phyloP scores from a whole-genome alignment of 1,140 invertebrate genomes.

The Hylaeus anthracinus region DNA sequence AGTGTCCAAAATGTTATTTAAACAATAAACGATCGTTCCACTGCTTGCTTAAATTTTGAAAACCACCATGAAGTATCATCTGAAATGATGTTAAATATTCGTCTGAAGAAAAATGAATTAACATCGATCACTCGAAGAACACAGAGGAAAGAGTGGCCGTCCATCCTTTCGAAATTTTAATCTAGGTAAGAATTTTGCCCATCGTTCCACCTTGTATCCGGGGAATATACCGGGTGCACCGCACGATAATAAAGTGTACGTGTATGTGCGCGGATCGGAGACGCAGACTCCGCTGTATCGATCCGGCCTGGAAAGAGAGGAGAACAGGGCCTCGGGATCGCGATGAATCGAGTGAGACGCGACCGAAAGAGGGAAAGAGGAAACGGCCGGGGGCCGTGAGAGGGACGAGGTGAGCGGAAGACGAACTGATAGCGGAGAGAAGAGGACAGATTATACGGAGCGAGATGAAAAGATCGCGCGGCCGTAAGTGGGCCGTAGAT shows the following conservation, averaged over 20 bases:
- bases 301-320: conserved; percentile 68
- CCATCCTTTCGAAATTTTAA: no score
- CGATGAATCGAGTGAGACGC: conserved; percentile 41
- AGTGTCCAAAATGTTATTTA: no score
- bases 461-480: background rate
- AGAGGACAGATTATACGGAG: background rate
- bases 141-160: no score
- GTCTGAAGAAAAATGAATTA: no score
- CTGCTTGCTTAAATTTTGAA: no score
- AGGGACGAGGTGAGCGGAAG: background rate
- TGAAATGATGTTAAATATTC: no score
- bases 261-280: conserved; percentile 72
- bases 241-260: conserved; percentile 68
- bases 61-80: no score
- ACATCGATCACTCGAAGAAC: no score
- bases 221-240: conserved; percentile 64
- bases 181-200: no score
- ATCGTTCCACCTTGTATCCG: conserved; percentile 46
- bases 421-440: no score
- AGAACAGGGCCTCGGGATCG: conserved; percentile 50
- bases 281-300: conserved; percentile 81
- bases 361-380: background rate
- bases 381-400: no score
- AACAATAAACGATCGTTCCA: no score
- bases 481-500: conserved; percentile 6